phyloP scores from a whole-genome alignment of 2,888 invertebrate species.

The Scaeva pyrastri region DNA sequence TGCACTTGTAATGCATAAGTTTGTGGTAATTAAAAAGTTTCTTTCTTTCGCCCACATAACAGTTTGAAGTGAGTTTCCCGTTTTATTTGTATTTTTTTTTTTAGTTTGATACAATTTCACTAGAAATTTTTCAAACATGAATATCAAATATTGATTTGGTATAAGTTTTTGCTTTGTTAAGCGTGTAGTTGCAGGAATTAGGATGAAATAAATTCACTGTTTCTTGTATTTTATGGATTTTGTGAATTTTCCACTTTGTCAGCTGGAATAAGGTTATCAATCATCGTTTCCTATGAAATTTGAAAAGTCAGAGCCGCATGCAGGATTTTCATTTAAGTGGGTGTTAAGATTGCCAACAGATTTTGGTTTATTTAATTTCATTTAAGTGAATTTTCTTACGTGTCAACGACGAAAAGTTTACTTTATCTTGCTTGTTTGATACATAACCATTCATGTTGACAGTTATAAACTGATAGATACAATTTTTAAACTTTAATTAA shows the following conservation, averaged over 20 bases:
- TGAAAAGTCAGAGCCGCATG: background rate
- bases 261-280: conserved; percentile 50
- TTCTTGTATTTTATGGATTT: conserved; percentile 18
- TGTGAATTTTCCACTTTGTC: conserved; percentile 45
- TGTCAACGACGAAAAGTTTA: too few relatives aligned
- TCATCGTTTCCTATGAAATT: background rate
- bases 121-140: background rate
- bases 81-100: background rate
- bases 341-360: background rate
- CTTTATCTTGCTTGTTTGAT: too few relatives aligned
- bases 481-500: too few relatives aligned
- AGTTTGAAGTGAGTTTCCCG: background rate
- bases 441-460: too few relatives aligned
- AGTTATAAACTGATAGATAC: too few relatives aligned
- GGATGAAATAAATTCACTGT: background rate
- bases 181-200: background rate
- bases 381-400: too few relatives aligned
- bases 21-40: conserved; percentile 59
- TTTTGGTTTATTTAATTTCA: too few relatives aligned
- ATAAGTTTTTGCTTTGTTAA: background rate
- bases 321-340: background rate
- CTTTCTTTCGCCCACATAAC: background rate
- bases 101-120: background rate
- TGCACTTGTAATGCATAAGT: conserved; percentile 30
- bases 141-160: conserved; percentile 38